These are phyloP conservation scores for Eurystomus gularis DNA, from an alignment of 2,113 vertebrate species.

Conservation along the genomic window DNA sequence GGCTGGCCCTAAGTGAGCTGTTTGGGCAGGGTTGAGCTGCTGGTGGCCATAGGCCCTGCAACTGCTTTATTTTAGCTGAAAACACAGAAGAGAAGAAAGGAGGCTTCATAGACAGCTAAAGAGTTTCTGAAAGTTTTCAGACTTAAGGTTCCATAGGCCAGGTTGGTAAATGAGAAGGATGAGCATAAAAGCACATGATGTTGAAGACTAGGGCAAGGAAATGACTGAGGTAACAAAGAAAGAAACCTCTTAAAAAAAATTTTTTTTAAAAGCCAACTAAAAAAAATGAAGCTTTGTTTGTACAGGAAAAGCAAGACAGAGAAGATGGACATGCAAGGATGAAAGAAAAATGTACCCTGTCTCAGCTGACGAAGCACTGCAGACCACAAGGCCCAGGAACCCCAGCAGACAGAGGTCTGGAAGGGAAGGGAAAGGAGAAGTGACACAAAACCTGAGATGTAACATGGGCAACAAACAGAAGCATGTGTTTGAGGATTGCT, in stretches of 20 bases:
- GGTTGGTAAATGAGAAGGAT: neutral
- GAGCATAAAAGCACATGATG: neutral
- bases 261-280: too few relatives aligned
- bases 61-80: neutral
- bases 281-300: neutral
- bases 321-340: neutral
- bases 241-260: neutral
- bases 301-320: neutral
- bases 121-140: neutral
- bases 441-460: neutral
- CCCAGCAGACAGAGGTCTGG: neutral
- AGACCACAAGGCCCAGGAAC: neutral
- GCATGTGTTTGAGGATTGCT: neutral
- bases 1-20: rapidly evolving
- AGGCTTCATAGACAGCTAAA: neutral
- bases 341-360: neutral
- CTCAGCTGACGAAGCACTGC: neutral
- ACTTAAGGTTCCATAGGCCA: neutral
- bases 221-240: neutral
- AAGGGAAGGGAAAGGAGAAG: neutral
- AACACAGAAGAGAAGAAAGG: neutral
- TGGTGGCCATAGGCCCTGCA: neutral
- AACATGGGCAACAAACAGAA: neutral
- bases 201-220: neutral
- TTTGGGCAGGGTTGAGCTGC: neutral